A percentile compares a stretch with the other conserved stretches of the same genome.
phyloP scores from a whole-genome alignment of 2,113 vertebrate species.

The Ptychochromis oligacanthus region DNA sequence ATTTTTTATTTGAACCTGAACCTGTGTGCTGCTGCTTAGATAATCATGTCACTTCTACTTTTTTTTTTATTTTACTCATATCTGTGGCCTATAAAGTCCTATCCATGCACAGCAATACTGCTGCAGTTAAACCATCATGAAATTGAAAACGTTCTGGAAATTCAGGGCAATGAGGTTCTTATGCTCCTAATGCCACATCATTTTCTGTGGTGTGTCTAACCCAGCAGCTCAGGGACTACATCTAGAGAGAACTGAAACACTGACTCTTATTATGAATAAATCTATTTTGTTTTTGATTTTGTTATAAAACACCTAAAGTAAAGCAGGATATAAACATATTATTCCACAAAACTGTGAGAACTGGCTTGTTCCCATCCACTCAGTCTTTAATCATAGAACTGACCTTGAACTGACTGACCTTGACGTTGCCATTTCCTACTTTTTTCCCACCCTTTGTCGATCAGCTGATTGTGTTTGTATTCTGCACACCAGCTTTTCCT shows the following conservation, averaged over 20 bases:
- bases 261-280: not conserved
- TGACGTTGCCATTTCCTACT: not conserved
- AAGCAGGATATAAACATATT: not conserved
- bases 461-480: not conserved
- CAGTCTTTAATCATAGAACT: not conserved
- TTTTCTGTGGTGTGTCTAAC: not conserved
- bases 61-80: slow-evolving; percentile 48
- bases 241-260: not conserved
- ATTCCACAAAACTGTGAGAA: not conserved
- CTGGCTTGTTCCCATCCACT: not conserved
- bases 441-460: not conserved
- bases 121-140: not conserved
- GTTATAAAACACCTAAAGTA: not conserved
- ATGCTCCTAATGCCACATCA: not conserved
- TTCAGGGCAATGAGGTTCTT: not conserved
- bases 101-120: not conserved
- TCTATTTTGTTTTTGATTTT: not conserved
- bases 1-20: slow-evolving; percentile 30
- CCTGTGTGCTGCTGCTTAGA: slow-evolving; percentile 39
- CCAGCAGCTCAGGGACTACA: not conserved
- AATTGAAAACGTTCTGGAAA: slow-evolving; percentile 33
- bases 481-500: not conserved
- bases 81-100: slow-evolving; percentile 37
- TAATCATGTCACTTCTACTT: slow-evolving; percentile 33
- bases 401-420: not conserved